Evolutionary conservation across 2,888 invertebrate genomes (phyloP).

Genomic region (Lasioglossum vierecki): DNA sequence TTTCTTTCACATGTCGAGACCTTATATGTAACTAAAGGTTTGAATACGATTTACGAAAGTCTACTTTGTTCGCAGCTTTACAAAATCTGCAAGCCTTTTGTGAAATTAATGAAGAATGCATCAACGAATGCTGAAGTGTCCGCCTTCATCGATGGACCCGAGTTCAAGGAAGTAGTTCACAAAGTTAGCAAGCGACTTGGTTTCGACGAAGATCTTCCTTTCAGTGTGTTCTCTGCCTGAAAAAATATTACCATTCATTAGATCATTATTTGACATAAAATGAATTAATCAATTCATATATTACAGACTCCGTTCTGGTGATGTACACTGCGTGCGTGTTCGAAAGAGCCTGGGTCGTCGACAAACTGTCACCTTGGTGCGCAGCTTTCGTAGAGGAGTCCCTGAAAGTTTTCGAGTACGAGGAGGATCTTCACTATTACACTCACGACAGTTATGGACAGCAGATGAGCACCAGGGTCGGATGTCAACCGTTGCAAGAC

Average conservation of each 20-base stretch:
- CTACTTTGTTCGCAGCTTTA: not conserved
- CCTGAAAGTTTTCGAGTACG: conserved; percentile 89
- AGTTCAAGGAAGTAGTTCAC: conserved; percentile 82
- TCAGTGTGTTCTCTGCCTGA: conserved; percentile 19
- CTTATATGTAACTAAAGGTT: not conserved
- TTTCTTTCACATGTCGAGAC: not conserved
- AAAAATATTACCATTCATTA: not conserved
- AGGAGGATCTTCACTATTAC: conserved; percentile 90
- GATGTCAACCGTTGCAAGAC: conserved; percentile 89
- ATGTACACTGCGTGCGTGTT: conserved; percentile 92
- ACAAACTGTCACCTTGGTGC: conserved; percentile 90
- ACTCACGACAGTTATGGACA: conserved; percentile 80
- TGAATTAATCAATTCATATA: not conserved
- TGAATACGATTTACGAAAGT: too few relatives aligned
- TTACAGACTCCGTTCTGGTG: conserved; percentile 84
- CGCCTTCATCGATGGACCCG: conserved; percentile 82
- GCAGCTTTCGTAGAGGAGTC: conserved; percentile 89
- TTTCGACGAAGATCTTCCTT: conserved; percentile 84
- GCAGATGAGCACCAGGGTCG: conserved; percentile 82
- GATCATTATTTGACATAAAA: not conserved
- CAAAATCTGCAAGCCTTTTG: conserved; percentile 12
- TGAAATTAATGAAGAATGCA: conserved; percentile 83
- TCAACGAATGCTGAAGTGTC: conserved; percentile 79
- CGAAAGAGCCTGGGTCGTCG: conserved; percentile 90
- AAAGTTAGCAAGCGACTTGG: conserved; percentile 88